These are phyloP conservation scores for Ennomos fuscantarius DNA, from an alignment of 2,888 invertebrate species.

Conservation along the genomic window DNA sequence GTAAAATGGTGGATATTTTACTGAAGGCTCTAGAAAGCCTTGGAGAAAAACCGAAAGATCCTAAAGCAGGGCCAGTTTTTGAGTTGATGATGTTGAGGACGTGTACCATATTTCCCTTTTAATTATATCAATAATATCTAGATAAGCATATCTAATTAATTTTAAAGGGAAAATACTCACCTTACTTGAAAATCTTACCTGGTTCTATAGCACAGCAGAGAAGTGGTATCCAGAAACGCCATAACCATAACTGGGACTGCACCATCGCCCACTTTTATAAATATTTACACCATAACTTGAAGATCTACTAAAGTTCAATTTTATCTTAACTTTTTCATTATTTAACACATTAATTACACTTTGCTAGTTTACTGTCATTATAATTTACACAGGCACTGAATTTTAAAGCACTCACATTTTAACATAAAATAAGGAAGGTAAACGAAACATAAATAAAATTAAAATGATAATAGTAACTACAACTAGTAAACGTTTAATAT, in stretches of 20 bases:
- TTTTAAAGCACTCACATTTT: background rate
- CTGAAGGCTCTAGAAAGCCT: no score
- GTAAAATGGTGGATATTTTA: no score
- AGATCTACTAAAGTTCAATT: slow-evolving; percentile 42
- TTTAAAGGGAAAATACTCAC: background rate
- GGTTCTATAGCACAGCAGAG: slow-evolving; percentile 54
- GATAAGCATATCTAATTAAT: no score
- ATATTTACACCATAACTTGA: slow-evolving; percentile 57
- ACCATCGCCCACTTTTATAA: slow-evolving; percentile 64
- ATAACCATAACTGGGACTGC: slow-evolving; percentile 54
- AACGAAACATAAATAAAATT: no score
- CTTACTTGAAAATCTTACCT: slow-evolving; percentile 59
- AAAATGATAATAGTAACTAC: no score
- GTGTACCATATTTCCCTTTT: no score
- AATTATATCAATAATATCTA: no score
- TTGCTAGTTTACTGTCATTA: slow-evolving; percentile 36
- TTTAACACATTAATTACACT: slow-evolving; percentile 38
- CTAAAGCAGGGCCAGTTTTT: no score
- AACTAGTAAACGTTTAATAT: no score
- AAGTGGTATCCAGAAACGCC: slow-evolving; percentile 56
- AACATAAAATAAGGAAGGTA: no score
- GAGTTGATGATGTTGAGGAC: no score
- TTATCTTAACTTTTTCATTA: slow-evolving; percentile 53
- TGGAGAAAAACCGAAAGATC: no score
- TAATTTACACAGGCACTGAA: slow-evolving; percentile 31